Percentiles rank a stretch among this genome's conserved stretches.
phyloP scores from a whole-genome alignment of 2,888 invertebrate species.

The Mayetiola destructor region DNA sequence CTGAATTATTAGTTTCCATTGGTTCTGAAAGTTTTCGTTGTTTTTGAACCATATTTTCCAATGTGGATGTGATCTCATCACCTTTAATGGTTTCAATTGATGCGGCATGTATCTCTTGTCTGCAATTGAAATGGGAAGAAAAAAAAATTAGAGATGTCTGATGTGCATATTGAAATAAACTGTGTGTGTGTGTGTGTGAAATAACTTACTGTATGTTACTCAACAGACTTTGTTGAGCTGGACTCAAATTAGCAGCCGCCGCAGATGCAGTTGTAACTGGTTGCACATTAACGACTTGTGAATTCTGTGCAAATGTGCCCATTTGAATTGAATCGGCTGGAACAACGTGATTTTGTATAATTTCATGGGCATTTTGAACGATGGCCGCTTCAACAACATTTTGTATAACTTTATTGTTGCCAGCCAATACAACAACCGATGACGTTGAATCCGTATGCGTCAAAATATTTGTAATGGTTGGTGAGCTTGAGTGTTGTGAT shows the following conservation, averaged over 20 bases:
- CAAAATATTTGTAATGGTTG: background rate
- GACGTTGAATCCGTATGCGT: slow-evolving; percentile 4
- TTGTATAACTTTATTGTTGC: background rate
- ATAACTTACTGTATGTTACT: slow-evolving; percentile 8
- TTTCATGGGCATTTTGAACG: slow-evolving; percentile 4
- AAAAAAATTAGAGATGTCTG: background rate
- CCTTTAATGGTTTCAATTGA: background rate
- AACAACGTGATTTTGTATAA: slow-evolving; percentile 9
- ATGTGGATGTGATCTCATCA: background rate
- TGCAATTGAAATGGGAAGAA: background rate
- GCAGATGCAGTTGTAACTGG: background rate
- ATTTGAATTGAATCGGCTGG: background rate
- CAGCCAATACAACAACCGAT: slow-evolving; percentile 2
- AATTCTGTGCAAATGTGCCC: background rate
- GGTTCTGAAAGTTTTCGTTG: background rate
- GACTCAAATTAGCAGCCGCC: background rate
- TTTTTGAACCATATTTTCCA: background rate
- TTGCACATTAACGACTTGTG: slow-evolving; percentile 2
- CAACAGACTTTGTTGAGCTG: background rate
- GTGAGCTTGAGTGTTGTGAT: slow-evolving; percentile 18
- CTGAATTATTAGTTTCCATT: background rate
- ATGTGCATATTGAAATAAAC: too few relatives aligned
- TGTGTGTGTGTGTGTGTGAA: background rate
- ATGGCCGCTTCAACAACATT: slow-evolving; percentile 1
- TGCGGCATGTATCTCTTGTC: slow-evolving; percentile 1